A percentile compares a stretch with the other conserved stretches of the same genome.
Conservation (phyloP, 2,113 vertebrate species). For the Ibidorhyncha struthersii region DNA sequence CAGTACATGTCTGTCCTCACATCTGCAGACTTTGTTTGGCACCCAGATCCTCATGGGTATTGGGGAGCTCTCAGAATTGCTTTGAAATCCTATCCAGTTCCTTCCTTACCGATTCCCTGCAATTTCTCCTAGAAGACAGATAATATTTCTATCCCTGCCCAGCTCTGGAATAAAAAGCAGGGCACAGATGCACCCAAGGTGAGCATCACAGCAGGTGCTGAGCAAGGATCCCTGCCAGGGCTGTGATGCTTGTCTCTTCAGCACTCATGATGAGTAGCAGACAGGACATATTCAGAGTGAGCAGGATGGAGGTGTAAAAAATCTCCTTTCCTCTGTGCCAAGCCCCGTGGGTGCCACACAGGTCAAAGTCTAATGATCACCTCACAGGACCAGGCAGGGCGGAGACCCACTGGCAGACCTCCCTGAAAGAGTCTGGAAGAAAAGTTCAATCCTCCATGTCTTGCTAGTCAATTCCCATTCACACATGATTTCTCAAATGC, state of each 20-base stretch:
- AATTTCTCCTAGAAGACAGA: background rate
- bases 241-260: background rate
- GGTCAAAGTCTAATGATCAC: background rate
- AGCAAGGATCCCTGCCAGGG: background rate
- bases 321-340: background rate
- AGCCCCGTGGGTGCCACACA: fast-evolving
- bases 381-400: fast-evolving
- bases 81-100: background rate
- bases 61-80: background rate
- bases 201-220: background rate
- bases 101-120: background rate
- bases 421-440: background rate
- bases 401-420: background rate
- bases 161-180: background rate
- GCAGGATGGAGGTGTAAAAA: background rate
- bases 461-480: conserved; percentile 17
- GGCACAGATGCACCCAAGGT: background rate
- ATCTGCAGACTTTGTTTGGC: background rate
- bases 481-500: conserved; percentile 23
- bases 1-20: background rate
- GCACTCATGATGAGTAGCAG: background rate
- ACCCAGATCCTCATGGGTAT: background rate
- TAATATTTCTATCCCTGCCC: background rate
- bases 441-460: background rate
- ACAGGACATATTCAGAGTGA: fast-evolving